Evolutionary conservation across 2,113 vertebrate species (phyloP).

Genomic region (Bubalus kerabau): DNA sequence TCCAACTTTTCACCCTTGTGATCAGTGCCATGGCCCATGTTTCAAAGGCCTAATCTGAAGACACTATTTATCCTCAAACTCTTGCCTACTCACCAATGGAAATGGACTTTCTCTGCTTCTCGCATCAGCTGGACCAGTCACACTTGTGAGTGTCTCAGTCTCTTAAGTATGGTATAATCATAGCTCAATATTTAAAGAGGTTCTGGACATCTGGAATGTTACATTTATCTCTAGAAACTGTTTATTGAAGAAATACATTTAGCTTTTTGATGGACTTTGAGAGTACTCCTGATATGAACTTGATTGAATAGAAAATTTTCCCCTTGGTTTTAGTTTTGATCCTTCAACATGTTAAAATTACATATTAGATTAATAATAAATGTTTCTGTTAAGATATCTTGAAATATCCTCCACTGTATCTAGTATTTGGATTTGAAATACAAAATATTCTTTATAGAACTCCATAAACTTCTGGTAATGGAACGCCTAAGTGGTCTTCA

Average conservation of each 20-base stretch:
- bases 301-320: background rate
- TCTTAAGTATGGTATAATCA: background rate
- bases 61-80: background rate
- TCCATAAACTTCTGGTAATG: background rate
- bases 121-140: too few species aligned
- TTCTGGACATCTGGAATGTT: background rate
- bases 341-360: background rate
- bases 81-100: background rate
- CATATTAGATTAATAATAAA: background rate
- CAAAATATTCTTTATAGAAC: background rate
- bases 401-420: background rate
- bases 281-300: background rate
- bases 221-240: background rate
- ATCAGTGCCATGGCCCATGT: background rate
- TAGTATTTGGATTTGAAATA: background rate
- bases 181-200: background rate
- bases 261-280: background rate
- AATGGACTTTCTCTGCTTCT: background rate
- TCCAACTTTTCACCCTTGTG: background rate
- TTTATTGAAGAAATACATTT: background rate
- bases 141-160: background rate
- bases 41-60: background rate
- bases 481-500: background rate
- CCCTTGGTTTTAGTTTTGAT: background rate
- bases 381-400: background rate